Evolutionary conservation across 2,888 invertebrate genomes (phyloP), one percentile per base, ranked within the genome.

Genomic region (Dynastes grantii): DNA sequence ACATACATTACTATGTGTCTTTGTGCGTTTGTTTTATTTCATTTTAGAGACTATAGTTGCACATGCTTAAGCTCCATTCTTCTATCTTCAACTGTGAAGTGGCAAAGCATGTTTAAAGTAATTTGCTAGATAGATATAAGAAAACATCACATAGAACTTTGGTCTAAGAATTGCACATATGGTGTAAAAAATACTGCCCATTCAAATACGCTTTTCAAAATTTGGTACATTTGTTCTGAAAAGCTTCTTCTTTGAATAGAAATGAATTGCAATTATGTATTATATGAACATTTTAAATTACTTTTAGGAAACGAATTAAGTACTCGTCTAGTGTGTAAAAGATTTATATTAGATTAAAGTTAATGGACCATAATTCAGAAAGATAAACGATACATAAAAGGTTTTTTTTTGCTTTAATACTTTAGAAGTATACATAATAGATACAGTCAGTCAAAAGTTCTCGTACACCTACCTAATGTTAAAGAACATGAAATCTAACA

Each of bases 141-240:
- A 78, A 29, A 81, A 85, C 85, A 86, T 86, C 86, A 86, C 86
- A 86, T 83, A 82, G 82, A 84, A 86, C 86, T 86, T 86, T 86
- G 86, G 86, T 85, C 83, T 85, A 81, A 84, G 55, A 84, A 85
- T 85, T 85, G 85, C 85, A 85, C 84, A 78, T 80, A 78, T 55
- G n/a, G 53, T 53, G n/a, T 53, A 53, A 68, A 68, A 49, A 11
- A 49, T 68, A 22, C 67, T 22, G 27, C 22, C 49, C 45, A 45
- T 68, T 68, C 13, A 73, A 77, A 78, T 71, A 67, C 78, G 32
- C 58, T 40, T 63, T 51, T 64, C 32, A 32, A 32, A 32, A 32
- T 32, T 76, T 16, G 49, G 61, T 53, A 67, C 73, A 16, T 51
- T 61, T 32, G 13, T 40, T 65, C 3, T 13, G 4, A 29, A 63